phyloP scores from a whole-genome alignment of 2,797 vertebrate genomes.

The Micrastur ruficollis region DNA sequence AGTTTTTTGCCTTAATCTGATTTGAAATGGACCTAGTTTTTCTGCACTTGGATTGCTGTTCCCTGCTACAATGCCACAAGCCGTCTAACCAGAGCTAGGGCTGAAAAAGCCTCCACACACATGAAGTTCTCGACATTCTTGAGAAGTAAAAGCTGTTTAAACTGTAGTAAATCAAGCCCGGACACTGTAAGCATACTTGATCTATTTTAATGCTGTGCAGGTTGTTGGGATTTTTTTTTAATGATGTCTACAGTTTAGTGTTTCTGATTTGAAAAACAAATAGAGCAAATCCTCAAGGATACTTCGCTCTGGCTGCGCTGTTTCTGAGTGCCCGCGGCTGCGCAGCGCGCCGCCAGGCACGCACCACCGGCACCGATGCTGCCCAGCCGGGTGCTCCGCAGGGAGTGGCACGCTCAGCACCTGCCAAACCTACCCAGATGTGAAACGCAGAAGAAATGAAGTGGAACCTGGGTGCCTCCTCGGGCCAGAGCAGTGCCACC shows the following conservation, averaged over 20 bases:
- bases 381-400: accelerated
- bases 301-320: neutral
- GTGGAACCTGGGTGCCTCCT: neutral
- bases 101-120: neutral
- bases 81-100: neutral
- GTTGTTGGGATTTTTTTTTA: conserved; percentile 24
- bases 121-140: conserved; percentile 34
- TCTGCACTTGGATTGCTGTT: neutral
- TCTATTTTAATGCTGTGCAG: conserved; percentile 51
- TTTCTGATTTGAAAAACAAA: conserved; percentile 47
- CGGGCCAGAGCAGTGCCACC: neutral
- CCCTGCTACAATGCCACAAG: neutral
- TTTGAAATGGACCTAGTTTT: neutral
- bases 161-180: conserved; percentile 7
- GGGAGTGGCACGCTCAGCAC: neutral
- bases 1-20: conserved; percentile 45
- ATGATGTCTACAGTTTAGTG: neutral
- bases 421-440: neutral
- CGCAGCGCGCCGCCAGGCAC: neutral
- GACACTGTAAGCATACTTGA: neutral
- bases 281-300: neutral
- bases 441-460: neutral
- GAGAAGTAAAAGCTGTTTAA: conserved; percentile 36
- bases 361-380: neutral
- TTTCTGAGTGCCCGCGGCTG: neutral